Evolutionary conservation across 2,888 invertebrate genomes (phyloP), one percentile per base, ranked within the genome.

Genomic region (Nipponacmea schrenckii): DNA sequence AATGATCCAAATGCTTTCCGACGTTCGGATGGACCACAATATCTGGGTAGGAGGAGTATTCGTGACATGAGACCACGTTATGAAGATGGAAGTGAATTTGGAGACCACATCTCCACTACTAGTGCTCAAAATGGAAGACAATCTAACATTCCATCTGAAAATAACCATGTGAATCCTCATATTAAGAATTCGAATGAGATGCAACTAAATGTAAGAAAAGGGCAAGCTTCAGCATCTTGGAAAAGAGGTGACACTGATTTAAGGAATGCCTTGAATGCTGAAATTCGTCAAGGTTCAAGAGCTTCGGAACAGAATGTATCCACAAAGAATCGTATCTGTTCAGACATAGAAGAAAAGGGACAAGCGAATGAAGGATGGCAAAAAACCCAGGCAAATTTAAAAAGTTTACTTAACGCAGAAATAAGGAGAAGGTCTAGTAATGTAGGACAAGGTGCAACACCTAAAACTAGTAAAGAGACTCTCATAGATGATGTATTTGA

Each of bases 401-500:
- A 62, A 31, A 44, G 70, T 17, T 56, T 56, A 10, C 64, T 64
- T 14, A 48, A 62, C 8, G 56, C n/a, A 15, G 44, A 62, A 17
- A 70, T 68, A 24, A 65, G 70, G 24, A 69, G 69, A 26, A 31
- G 72, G 12, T 45, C 39, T 17, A 39, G 68, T 45, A 31, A 26
- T 12, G 56, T 62, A 8, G 46, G 26, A 26, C 45, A 56, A 24
- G 27, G 45, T 10, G 56, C 20, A 10, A 39, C 39, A 39, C 39
- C 39, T 39, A 64, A 73, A 39, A 14, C n/a, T 24, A 56, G 56
- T 20, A 20, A 74, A 64, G 74, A 74, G 44, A 74, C 74, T 46
- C 48, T 71, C 17, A 74, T 74, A 45, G 74, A 74, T 67, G 74
- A 74, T 67, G 74, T 74, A 12, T 74, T 74, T 67, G 74, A 74